phyloP scores from a whole-genome alignment of 2,888 invertebrate genomes.

The Neocrepidodera transversa region DNA sequence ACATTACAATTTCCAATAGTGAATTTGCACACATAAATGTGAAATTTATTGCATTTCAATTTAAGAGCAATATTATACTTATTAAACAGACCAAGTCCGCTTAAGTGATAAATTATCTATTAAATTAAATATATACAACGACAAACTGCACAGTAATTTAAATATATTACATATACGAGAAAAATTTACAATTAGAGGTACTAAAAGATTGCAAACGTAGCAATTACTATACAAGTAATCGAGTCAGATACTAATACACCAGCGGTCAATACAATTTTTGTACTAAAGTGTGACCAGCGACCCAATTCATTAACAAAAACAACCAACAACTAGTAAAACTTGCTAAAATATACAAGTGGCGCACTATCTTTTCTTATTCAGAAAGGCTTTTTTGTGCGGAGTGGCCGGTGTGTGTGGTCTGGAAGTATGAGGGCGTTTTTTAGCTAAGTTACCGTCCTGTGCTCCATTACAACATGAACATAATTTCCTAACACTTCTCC shows the following conservation, averaged over 20 bases:
- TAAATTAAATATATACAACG: constrained; percentile 57
- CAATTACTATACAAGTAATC: constrained; percentile 54
- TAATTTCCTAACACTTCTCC: constrained; percentile 55
- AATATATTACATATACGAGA: constrained; percentile 56
- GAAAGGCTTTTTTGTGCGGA: constrained; percentile 58
- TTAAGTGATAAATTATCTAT: constrained; percentile 44
- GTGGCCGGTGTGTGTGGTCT: constrained; percentile 53
- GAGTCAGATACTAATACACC: constrained; percentile 44
- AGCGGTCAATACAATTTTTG: constrained; percentile 54
- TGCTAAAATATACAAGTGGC: constrained; percentile 49
- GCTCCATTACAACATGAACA: constrained; percentile 59
- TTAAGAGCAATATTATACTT: constrained; percentile 44
- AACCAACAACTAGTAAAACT: constrained; percentile 42
- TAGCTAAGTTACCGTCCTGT: constrained; percentile 46
- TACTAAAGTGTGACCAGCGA: constrained; percentile 59
- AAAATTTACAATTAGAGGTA: constrained; percentile 58
- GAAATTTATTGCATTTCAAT: constrained; percentile 47
- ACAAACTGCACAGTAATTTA: constrained; percentile 58
- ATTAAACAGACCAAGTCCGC: constrained; percentile 41
- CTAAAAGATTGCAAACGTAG: constrained; percentile 59
- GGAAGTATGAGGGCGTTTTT: constrained; percentile 50
- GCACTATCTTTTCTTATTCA: constrained; percentile 60
- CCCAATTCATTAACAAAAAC: constrained; percentile 53
- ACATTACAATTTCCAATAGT: constrained; percentile 35
- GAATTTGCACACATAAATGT: constrained; percentile 35